Evolutionary conservation across 1,140 invertebrate species (phyloP).

Genomic region (Conus betulinus): DNA sequence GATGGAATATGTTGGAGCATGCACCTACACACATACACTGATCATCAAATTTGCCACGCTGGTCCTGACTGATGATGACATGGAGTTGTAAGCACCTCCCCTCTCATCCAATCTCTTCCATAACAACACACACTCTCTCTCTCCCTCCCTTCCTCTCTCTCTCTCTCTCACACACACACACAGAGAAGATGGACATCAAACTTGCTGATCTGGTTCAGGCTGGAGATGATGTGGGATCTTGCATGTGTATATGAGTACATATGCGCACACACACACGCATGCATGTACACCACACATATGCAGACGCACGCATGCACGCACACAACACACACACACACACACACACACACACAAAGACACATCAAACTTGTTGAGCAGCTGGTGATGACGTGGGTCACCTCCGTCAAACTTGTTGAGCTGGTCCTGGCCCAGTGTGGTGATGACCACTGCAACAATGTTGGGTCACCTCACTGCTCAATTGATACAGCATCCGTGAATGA

Average conservation of each 20-base stretch:
- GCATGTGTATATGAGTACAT: neutral
- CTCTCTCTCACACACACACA: conserved; percentile 12
- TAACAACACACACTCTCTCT: neutral
- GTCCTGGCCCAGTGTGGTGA: conserved; percentile 96
- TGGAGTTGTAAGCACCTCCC: too few species aligned
- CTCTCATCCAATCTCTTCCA: neutral
- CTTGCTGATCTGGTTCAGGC: neutral
- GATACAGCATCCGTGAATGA: too few species aligned
- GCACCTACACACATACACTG: too few species aligned
- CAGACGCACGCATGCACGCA: neutral
- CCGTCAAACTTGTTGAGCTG: conserved; percentile 97
- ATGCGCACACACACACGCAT: neutral
- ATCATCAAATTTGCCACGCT: too few species aligned
- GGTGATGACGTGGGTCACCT: conserved; percentile 92
- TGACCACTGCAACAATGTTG: conserved; percentile 88
- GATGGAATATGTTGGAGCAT: too few species aligned
- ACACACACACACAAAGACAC: conserved; percentile 49
- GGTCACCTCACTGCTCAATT: too few species aligned
- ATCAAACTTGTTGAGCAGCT: conserved; percentile 91
- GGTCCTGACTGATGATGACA: too few species aligned
- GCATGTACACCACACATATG: neutral
- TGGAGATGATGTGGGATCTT: too few species aligned
- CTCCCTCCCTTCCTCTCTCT: neutral
- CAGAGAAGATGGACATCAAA: neutral
- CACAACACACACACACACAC: conserved; percentile 1